Percentiles rank a stretch among this genome's conserved stretches.
Evolutionary conservation across 2,113 vertebrate species (phyloP).

Genomic region (Chelonoidis abingdonii): DNA sequence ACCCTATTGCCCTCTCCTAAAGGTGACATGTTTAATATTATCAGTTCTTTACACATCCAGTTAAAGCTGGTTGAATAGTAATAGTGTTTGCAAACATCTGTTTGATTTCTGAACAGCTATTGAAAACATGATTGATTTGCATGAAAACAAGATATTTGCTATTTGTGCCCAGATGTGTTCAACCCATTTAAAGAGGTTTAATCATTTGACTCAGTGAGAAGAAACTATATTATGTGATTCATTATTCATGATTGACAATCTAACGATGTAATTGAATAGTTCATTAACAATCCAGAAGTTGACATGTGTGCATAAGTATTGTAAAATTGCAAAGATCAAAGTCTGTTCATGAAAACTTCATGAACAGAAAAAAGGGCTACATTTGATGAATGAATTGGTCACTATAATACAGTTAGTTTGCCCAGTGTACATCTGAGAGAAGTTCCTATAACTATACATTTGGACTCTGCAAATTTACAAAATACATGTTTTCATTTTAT

Average conservation of each 20-base stretch:
- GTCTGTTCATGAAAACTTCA: background rate
- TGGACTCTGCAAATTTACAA: background rate
- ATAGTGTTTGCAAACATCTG: background rate
- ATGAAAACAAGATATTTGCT: background rate
- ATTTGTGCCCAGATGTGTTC: background rate
- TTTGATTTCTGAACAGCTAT: background rate
- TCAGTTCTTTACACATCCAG: background rate
- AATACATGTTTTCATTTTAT: background rate
- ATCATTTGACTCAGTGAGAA: background rate
- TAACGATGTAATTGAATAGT: background rate
- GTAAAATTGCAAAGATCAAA: background rate
- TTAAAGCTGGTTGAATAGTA: background rate
- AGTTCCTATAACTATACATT: background rate
- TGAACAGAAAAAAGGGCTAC: background rate
- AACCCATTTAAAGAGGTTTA: background rate
- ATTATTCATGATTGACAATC: background rate
- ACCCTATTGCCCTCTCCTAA: background rate
- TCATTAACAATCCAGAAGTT: background rate
- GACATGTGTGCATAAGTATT: background rate
- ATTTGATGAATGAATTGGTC: background rate
- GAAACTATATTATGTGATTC: background rate
- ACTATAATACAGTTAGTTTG: background rate
- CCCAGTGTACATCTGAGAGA: background rate
- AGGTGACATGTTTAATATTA: background rate
- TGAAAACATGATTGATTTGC: background rate